These are phyloP conservation scores for Agonopterix arenella DNA, from an alignment of 2,888 invertebrate species.

Conservation along the genomic window DNA sequence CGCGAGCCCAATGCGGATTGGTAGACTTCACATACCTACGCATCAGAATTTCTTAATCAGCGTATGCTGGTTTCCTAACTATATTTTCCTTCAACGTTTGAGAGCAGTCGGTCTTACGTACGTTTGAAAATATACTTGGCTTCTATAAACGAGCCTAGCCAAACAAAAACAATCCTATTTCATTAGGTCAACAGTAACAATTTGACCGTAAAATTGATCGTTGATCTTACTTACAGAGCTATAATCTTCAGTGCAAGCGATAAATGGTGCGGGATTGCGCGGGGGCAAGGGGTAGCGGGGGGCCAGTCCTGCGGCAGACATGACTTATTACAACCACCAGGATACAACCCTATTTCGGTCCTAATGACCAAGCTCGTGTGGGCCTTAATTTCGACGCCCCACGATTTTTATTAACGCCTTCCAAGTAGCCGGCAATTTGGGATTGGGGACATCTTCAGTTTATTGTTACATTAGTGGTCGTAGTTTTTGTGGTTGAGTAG, in stretches of 20 bases:
- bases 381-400: slow-evolving; percentile 72
- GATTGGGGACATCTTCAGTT: slow-evolving; percentile 48
- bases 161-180: slow-evolving; percentile 19
- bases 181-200: slow-evolving; percentile 47
- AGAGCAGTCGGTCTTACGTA: no score
- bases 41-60: no score
- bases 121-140: no score
- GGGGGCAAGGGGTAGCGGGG: slow-evolving; percentile 28
- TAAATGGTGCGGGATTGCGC: slow-evolving; percentile 53
- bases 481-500: slow-evolving; percentile 20
- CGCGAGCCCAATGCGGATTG: no score
- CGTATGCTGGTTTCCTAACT: no score
- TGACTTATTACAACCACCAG: slow-evolving; percentile 73
- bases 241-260: slow-evolving; percentile 50
- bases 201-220: slow-evolving; percentile 65
- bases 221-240: slow-evolving; percentile 67
- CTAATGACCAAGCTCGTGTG: slow-evolving; percentile 71
- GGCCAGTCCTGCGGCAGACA: slow-evolving; percentile 64
- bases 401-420: slow-evolving; percentile 70
- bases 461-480: slow-evolving; percentile 21
- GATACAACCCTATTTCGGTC: slow-evolving; percentile 73
- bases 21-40: no score
- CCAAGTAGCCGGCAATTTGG: slow-evolving; percentile 63
- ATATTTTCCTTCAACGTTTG: no score
- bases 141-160: neutral